Conservation (phyloP, 1,140 invertebrate species). For the Coelopa frigida region DNA sequence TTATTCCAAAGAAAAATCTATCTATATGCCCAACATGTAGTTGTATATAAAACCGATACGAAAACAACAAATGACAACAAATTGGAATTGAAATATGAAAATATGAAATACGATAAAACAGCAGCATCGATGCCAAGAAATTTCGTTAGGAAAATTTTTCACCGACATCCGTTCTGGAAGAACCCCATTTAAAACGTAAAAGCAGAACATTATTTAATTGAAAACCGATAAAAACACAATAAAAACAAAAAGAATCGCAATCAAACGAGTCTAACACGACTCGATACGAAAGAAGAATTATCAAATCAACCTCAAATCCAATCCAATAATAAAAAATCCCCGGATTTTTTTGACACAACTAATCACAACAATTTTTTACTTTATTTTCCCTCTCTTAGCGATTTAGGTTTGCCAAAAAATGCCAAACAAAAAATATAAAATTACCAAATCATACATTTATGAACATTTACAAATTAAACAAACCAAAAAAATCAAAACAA, state of each 20-base stretch:
- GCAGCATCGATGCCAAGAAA: no score
- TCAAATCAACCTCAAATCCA: no score
- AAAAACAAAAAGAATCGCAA: slow-evolving; percentile 11
- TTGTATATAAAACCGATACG: neutral
- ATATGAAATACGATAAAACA: no score
- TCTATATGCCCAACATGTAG: neutral
- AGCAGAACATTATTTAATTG: no score
- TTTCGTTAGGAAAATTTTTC: no score
- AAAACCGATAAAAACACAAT: neutral
- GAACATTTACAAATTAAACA: slow-evolving; percentile 6
- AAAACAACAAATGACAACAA: neutral
- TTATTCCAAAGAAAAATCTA: neutral
- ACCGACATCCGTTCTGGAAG: no score
- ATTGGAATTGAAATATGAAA: slow-evolving; percentile 10
- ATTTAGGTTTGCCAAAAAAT: slow-evolving; percentile 34
- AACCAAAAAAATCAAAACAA: slow-evolving; percentile 8
- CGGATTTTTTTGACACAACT: slow-evolving; percentile 21
- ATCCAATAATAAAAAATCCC: neutral
- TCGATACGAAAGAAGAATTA: slow-evolving; percentile 8
- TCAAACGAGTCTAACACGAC: slow-evolving; percentile 11
- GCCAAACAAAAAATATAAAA: slow-evolving; percentile 6
- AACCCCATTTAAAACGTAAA: no score
- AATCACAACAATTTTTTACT: slow-evolving; percentile 41
- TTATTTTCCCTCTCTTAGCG: slow-evolving; percentile 44
- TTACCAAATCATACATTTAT: slow-evolving; percentile 1